Base-by-base conservation (phyloP, 2,888 invertebrate genomes). In the Mythimna pallens region DNA sequence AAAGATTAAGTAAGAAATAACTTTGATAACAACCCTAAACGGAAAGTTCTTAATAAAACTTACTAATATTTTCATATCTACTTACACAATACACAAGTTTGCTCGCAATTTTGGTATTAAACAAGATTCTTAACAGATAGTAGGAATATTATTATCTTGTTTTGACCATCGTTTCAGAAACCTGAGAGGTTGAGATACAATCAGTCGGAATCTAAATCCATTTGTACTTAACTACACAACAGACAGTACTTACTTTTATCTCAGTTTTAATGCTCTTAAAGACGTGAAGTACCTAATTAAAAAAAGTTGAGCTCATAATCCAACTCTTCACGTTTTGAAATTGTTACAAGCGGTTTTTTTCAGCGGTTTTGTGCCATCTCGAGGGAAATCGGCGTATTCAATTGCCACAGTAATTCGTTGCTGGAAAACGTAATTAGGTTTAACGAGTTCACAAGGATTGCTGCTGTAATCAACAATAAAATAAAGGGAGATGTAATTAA, bases 321-420 rank as follows among this genome's bases (percentile, higher is more conserved):
- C 81, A 80, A 82, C 85, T 82, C 77, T 84, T 83, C 85, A 81
- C 70, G 57, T 83, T 85, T 70, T 64, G 70, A 84, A 81, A 80
- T 81, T 85, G 81, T 81, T 72, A 76, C 76, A 73, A 77, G 81
- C 54, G 77, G 74, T 75, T 70, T 81, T 81, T 85, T 83, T 71
- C 68, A 76, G 52, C 63, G 69, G 76, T 82, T 71, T 70, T 70
- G 68, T 25, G 54, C 62, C 65, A 67, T 72, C 83, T 62, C 64
- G 61, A 3, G 82, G 85, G 84, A 83, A 83, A 85, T 85, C 67
- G 82, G 66, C 65, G 76, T 65, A 73, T 85, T 85, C 84, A 85
- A 83, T 85, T 85, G 84, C 76, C 70, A 74, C 65, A 70, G 80
- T 76, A 82, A 80, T 83, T 82, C 55, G 73, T 85, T 69, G 73